A percentile compares a stretch with the other conserved stretches of the same genome.
phyloP scores from a whole-genome alignment of 2,113 vertebrate genomes.

The Varanus salvator region DNA sequence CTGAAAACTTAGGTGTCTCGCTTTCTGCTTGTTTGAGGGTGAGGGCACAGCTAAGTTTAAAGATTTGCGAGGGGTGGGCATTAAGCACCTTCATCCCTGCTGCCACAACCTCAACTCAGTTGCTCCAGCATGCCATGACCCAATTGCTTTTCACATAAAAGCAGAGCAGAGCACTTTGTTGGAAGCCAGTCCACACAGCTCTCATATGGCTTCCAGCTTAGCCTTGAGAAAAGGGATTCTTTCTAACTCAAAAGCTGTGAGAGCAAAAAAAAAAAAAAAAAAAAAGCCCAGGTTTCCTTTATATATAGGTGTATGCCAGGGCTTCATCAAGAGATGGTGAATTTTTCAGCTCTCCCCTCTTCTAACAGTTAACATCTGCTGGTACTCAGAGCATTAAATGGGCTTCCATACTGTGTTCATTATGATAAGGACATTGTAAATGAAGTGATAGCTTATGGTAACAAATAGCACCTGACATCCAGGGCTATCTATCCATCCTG shows the following conservation, averaged over 20 bases:
- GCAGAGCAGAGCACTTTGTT: neutral
- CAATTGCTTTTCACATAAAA: neutral
- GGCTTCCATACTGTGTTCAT: conserved; percentile 36
- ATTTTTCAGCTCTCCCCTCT: conserved; percentile 7
- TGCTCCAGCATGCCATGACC: neutral
- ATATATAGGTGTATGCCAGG: neutral
- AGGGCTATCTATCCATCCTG: neutral
- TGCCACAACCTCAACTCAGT: neutral
- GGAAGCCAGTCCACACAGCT: neutral
- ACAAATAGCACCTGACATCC: conserved; percentile 34
- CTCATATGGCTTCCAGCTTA: neutral
- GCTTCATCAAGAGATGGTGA: neutral
- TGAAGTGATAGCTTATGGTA: conserved; percentile 44
- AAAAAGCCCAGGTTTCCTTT: neutral
- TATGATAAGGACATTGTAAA: conserved; percentile 32
- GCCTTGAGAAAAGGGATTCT: neutral
- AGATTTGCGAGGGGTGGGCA: neutral
- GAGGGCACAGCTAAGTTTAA: neutral
- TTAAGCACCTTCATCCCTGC: neutral
- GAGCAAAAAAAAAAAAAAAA: neutral
- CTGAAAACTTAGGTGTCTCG: too few relatives aligned
- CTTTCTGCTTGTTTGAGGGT: neutral
- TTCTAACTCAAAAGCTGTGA: too few relatives aligned
- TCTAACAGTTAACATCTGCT: conserved; percentile 6
- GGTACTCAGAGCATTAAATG: neutral